phyloP scores from a whole-genome alignment of 1,140 invertebrate species.

The Brachionus paranguensis region DNA sequence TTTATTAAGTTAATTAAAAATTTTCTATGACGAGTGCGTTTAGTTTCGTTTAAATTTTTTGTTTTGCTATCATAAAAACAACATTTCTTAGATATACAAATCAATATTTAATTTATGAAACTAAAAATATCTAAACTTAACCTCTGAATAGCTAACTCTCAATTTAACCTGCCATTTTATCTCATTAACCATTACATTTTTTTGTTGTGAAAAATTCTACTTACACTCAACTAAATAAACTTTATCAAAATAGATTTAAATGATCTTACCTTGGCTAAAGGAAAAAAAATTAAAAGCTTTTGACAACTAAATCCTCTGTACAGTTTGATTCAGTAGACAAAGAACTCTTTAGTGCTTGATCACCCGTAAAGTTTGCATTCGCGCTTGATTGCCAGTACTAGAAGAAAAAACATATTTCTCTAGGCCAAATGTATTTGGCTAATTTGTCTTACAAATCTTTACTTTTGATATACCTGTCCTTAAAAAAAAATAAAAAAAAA shows the following conservation, averaged over 20 bases:
- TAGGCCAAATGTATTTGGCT: background rate
- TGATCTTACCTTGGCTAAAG: background rate
- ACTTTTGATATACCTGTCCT: background rate
- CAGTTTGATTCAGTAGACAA: background rate
- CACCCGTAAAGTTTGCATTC: background rate
- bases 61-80: background rate
- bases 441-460: background rate
- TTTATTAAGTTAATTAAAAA: constrained; percentile 29
- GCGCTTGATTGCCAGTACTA: background rate
- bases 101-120: constrained; percentile 18
- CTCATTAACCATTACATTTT: background rate
- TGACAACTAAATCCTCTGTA: background rate
- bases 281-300: background rate
- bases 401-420: too few relatives aligned
- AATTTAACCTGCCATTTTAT: background rate
- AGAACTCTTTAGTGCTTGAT: background rate
- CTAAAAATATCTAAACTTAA: background rate
- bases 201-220: background rate
- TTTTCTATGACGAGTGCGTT: constrained; percentile 9
- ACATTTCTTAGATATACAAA: background rate
- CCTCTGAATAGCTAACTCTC: background rate
- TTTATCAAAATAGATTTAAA: background rate
- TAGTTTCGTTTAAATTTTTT: background rate
- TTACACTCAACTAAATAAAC: background rate
- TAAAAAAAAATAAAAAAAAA: background rate